phyloP scores from a whole-genome alignment of 23 tunicate genomes.

The Oikopleura vanhoeffeni region DNA sequence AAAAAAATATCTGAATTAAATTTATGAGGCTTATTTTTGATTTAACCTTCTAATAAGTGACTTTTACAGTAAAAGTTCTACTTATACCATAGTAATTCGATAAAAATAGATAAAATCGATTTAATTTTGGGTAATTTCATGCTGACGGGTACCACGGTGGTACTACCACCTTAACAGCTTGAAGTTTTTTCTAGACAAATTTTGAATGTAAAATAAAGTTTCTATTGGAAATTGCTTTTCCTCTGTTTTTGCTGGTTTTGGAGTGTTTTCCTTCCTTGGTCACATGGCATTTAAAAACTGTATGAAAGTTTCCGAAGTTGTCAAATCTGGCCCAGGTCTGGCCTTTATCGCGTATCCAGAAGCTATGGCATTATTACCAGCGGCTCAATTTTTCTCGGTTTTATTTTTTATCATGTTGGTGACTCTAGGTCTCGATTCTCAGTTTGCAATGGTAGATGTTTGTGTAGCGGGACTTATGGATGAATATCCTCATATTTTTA shows the following conservation, averaged over 20 bases:
- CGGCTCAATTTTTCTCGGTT: constrained; percentile 75
- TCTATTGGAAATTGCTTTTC: no score
- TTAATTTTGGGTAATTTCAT: no score
- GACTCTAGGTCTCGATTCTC: constrained; percentile 35
- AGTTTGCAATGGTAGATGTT: constrained; percentile 8
- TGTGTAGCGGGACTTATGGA: not conserved
- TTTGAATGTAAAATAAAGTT: no score
- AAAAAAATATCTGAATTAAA: no score
- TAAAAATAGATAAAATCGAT: no score
- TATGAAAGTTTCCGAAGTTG: constrained; percentile 39
- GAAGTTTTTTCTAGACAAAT: no score
- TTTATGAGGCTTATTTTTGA: no score
- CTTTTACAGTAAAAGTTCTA: no score
- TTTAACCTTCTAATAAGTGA: no score
- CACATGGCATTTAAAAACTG: constrained; percentile 64
- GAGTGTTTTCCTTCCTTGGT: constrained; percentile 82
- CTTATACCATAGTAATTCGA: no score
- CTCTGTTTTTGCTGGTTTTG: constrained; percentile 92
- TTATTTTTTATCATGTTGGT: constrained; percentile 88
- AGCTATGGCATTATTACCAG: constrained; percentile 76
- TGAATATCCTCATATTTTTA: constrained; percentile 33
- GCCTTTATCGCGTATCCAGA: constrained; percentile 94
- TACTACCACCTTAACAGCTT: no score
- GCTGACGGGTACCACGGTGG: no score
- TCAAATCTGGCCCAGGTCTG: constrained; percentile 72